phyloP scores from a whole-genome alignment of 2,888 invertebrate species.

The Halocaridina rubra region DNA sequence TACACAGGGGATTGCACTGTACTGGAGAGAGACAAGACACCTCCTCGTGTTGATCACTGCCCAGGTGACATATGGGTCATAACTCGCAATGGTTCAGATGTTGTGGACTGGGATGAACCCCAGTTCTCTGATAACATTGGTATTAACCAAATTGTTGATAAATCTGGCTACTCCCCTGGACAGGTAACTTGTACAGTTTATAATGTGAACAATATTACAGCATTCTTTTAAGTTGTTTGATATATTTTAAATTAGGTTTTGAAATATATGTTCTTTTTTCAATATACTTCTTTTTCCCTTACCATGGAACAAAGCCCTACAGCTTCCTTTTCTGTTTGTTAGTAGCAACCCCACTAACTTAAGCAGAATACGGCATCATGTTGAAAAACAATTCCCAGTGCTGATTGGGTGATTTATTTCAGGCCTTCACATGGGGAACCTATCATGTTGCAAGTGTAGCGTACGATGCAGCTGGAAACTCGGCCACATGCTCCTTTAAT shows the following conservation, averaged over 20 bases:
- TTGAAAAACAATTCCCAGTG: too few species aligned
- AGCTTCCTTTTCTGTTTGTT: not conserved
- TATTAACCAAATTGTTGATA: slow-evolving; percentile 82
- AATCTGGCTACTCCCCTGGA: slow-evolving; percentile 87
- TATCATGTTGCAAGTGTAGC: slow-evolving; percentile 95
- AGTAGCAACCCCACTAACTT: too few species aligned
- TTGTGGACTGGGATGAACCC: slow-evolving; percentile 92
- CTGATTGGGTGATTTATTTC: too few species aligned
- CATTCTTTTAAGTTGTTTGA: too few species aligned
- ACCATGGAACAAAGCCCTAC: too few species aligned
- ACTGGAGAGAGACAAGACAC: slow-evolving; percentile 84
- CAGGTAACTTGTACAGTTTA: slow-evolving; percentile 71
- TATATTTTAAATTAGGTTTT: too few species aligned
- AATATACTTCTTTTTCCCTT: too few species aligned
- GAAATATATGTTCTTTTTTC: too few species aligned
- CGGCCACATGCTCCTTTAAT: slow-evolving; percentile 90
- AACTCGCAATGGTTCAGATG: slow-evolving; percentile 89
- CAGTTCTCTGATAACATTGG: slow-evolving; percentile 90
- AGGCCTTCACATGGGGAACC: slow-evolving; percentile 87
- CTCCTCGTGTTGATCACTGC: slow-evolving; percentile 89
- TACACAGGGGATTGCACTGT: slow-evolving; percentile 90
- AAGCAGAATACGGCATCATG: too few species aligned
- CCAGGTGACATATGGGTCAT: slow-evolving; percentile 91
- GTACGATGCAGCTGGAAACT: slow-evolving; percentile 90
- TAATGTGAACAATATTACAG: too few species aligned